Evolutionary conservation across 1,140 invertebrate genomes (phyloP), one percentile per base, ranked within the genome.

Genomic region (Uloborus diversus): DNA sequence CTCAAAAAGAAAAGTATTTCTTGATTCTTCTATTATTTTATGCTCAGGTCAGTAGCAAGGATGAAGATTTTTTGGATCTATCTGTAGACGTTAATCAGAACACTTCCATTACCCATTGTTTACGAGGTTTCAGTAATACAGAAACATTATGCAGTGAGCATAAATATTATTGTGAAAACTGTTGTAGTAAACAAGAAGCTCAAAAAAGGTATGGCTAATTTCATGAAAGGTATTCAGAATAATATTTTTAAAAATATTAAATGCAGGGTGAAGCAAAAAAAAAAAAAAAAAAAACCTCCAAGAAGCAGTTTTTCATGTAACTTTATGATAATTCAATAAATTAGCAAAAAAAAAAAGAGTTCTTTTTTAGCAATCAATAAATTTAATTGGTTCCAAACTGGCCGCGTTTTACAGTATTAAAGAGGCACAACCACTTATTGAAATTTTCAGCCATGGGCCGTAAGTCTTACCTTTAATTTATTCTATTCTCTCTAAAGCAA

Each of bases 91-190:
- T 99, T 49, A 97, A 99, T 88, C 97, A 99, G 87, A 99, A 99
- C 87, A 99, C 98, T 9, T 98, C 96, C 80, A 99, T 99, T 81
- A 99, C 96, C 1, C 96, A 99, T 87, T 99, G 98, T 89, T 90
- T 99, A 80, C 91, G 95, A 82, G 98, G 96, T 86, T 99, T 99
- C 87, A 98, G 95, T 85, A 97, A 97, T 88, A 99, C 96, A 78
- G 98, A 99, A 88, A 99, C 97, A 17, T 89, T 99, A n/a, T 97
- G 96, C 88, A 96, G 94, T 84, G 98, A 99, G 87, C 98, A 99
- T 89, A 99, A 99, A 89, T 99, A 99, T 86, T 99, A 98, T 88
- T 99, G 98, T 89, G 97, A 99, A 89, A 95, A 98, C 83, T 99
- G 98, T 86, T 96, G 95, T 87, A 98, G 96, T 87, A 99, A 99